Evolutionary conservation across 2,797 vertebrate species (phyloP).

Genomic region (Aythya fuligula): DNA sequence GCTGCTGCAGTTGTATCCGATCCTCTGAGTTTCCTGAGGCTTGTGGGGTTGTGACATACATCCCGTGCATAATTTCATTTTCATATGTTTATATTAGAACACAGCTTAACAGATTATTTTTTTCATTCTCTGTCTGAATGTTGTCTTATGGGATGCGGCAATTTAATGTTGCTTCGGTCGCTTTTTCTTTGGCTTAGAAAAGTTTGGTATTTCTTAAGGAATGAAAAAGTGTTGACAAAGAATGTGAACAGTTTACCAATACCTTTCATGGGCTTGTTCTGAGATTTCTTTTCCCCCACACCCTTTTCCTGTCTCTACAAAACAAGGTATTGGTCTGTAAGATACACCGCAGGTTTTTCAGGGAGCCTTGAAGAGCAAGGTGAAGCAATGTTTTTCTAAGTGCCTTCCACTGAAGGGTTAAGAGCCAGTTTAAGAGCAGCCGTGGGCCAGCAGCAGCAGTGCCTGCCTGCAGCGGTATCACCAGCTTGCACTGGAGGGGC

Average conservation of each 20-base stretch:
- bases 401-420: background rate
- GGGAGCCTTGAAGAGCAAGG: background rate
- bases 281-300: no score
- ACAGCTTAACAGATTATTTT: no score
- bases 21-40: background rate
- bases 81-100: background rate
- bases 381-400: no score
- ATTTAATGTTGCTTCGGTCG: background rate
- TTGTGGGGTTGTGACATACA: background rate
- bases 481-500: background rate
- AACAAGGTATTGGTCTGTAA: background rate
- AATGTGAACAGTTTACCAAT: background rate
- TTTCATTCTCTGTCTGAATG: background rate
- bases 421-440: background rate
- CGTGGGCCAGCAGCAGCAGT: background rate
- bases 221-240: background rate
- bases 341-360: background rate
- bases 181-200: background rate
- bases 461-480: background rate
- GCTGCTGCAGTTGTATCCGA: background rate
- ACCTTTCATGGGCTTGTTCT: background rate
- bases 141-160: background rate
- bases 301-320: background rate
- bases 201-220: background rate
- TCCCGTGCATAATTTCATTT: background rate